phyloP scores from a whole-genome alignment of 2,113 vertebrate species.

The Pangasianodon gigas region DNA sequence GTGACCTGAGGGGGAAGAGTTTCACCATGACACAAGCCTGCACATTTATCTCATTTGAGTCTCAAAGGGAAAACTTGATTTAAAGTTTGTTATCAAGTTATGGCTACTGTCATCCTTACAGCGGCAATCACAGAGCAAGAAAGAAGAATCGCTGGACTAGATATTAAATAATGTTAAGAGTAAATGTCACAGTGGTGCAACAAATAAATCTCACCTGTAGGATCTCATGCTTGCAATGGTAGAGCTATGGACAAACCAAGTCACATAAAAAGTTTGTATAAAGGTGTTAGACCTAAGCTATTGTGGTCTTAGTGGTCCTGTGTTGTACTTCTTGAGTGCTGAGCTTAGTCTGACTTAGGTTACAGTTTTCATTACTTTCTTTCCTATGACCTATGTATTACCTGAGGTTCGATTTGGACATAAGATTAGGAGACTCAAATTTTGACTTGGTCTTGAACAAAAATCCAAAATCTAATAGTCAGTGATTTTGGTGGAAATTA shows the following conservation, averaged over 20 bases:
- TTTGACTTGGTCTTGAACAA: background rate
- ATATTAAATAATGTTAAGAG: constrained; percentile 15
- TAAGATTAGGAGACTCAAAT: background rate
- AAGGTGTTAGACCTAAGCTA: background rate
- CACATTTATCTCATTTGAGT: constrained; percentile 53
- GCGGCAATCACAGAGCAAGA: constrained; percentile 15
- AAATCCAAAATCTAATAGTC: background rate
- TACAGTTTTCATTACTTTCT: background rate
- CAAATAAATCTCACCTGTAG: constrained; percentile 11
- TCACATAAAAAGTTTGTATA: background rate
- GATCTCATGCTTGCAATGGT: background rate
- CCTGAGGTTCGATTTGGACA: background rate
- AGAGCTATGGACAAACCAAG: background rate
- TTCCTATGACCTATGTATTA: background rate
- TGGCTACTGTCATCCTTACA: constrained; percentile 26
- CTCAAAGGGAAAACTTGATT: constrained; percentile 51
- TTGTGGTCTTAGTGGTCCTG: background rate
- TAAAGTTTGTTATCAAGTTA: constrained; percentile 53
- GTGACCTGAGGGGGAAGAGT: constrained; percentile 41
- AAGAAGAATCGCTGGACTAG: constrained; percentile 11
- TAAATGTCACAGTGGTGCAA: background rate
- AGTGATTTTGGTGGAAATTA: background rate
- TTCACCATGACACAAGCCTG: constrained; percentile 39
- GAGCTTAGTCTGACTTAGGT: background rate
- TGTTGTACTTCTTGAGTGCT: background rate